A percentile compares a stretch with the other conserved stretches of the same genome.
phyloP scores from a whole-genome alignment of 2,113 vertebrate species.

The Tapirus terrestris region DNA sequence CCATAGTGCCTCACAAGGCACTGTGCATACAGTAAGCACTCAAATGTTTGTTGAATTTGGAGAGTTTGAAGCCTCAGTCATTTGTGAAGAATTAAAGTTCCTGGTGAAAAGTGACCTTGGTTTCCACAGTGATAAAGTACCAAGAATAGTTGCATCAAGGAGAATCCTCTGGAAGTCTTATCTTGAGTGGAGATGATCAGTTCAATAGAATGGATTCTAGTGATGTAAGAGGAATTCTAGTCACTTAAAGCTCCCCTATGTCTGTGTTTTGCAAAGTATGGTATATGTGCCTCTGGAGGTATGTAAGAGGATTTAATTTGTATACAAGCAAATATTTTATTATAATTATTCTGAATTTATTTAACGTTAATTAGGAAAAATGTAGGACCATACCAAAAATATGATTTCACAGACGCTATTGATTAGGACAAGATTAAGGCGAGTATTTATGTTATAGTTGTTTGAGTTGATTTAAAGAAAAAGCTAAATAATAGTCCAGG shows the following conservation, averaged over 20 bases:
- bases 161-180: not conserved
- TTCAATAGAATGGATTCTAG: not conserved
- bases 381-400: conserved; percentile 34
- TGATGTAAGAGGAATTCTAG: not conserved
- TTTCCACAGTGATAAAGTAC: not conserved
- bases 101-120: not conserved
- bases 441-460: not conserved
- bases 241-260: not conserved
- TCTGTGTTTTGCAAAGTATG: not conserved
- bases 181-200: not conserved
- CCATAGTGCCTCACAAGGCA: not conserved
- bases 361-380: not conserved
- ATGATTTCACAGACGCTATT: not conserved
- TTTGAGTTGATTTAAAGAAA: conserved; percentile 4
- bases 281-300: not conserved
- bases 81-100: conserved; percentile 1
- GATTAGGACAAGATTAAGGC: not conserved
- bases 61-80: not conserved
- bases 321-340: not conserved
- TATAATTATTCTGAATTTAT: too few species aligned
- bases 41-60: not conserved
- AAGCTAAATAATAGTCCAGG: not conserved
- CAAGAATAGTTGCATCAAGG: not conserved
- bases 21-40: not conserved
- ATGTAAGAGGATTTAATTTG: not conserved